Base-by-base conservation (phyloP, 2,888 invertebrate species). In the Xylota segnis region DNA sequence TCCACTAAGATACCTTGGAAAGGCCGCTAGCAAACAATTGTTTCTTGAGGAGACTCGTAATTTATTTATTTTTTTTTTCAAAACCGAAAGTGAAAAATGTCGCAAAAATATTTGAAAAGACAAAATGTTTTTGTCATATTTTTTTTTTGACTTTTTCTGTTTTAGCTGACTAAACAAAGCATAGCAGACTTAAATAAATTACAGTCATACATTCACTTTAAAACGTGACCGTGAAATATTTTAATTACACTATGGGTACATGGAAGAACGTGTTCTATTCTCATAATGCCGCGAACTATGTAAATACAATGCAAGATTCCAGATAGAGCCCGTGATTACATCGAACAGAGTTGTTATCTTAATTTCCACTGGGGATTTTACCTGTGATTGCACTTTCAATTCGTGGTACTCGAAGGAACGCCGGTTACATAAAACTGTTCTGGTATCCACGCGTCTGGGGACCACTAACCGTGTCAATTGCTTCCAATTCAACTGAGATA, bases 191-290 rank as follows among this genome's bases (percentile, higher is more conserved):
- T 58, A 40, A n/a, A 61, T 59, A 50, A 29, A 72, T 52, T 29
- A 68, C 5, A 16, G 50, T 10, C 40, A 34, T 9, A 45, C n/a
- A 47, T 40, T 45, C 40, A 34, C 29, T 70, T 23, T 5, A 5
- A 23, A 54, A 77, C 70, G 70, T 77, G 77, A 77, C 77, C 77
- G 10, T 77, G 70, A 70, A 77, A 34, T 2, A 70, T 45, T 43
- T 40, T 14, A 61, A 52, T 59, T 61, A 45, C 45, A 29, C 50
- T 14, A 4, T n/a, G n/a, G n/a, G n/a, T 18, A 52, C 29, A 37
- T 27, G 43, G 32, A 12, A 34, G 77, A 77, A 70, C 77, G 43
- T 70, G 54, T 68, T 58, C 29, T 18, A 27, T 9, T 32, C 18
- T 29, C 29, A 54, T 14, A 61, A 29, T 45, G 34, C 1, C 52